phyloP scores from a whole-genome alignment of 30 jellyfish, hydroid and myxozoan species.

The Aurelia aurita complex sp. Pacific region DNA sequence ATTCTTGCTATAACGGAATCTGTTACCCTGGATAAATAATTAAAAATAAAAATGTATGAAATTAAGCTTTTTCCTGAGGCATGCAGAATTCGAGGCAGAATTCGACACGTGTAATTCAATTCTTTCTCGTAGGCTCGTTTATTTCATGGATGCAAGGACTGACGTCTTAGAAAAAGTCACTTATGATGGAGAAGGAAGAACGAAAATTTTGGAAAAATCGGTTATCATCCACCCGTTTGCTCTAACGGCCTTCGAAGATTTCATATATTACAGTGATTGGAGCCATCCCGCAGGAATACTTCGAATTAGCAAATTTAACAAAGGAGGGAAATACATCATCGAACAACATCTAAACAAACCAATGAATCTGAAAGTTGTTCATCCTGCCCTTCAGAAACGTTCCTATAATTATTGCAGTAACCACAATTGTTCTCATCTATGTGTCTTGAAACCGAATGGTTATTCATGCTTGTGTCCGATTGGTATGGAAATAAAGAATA shows the following conservation, averaged over 20 bases:
- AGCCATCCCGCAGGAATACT: slow-evolving; percentile 83
- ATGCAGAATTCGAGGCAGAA: no score
- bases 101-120: no score
- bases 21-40: no score
- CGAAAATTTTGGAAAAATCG: slow-evolving; percentile 68
- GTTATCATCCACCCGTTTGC: slow-evolving; percentile 92
- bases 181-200: slow-evolving; percentile 82
- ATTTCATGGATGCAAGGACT: slow-evolving; percentile 82
- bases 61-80: no score
- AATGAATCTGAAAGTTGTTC: slow-evolving; percentile 86
- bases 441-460: slow-evolving; percentile 88
- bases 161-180: slow-evolving; percentile 65
- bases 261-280: slow-evolving; percentile 92
- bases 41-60: no score
- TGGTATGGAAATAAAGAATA: slow-evolving; percentile 75
- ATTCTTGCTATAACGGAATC: no score
- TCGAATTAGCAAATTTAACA: slow-evolving; percentile 59
- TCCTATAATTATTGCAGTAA: slow-evolving; percentile 53
- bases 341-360: slow-evolving; percentile 76
- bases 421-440: slow-evolving; percentile 80
- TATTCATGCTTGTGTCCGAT: slow-evolving; percentile 90
- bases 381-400: slow-evolving; percentile 79
- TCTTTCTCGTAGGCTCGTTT: slow-evolving; percentile 52
- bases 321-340: slow-evolving; percentile 65
- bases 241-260: slow-evolving; percentile 82